phyloP scores from a whole-genome alignment of 2,888 invertebrate species.

The Strigamia transsilvanica region DNA sequence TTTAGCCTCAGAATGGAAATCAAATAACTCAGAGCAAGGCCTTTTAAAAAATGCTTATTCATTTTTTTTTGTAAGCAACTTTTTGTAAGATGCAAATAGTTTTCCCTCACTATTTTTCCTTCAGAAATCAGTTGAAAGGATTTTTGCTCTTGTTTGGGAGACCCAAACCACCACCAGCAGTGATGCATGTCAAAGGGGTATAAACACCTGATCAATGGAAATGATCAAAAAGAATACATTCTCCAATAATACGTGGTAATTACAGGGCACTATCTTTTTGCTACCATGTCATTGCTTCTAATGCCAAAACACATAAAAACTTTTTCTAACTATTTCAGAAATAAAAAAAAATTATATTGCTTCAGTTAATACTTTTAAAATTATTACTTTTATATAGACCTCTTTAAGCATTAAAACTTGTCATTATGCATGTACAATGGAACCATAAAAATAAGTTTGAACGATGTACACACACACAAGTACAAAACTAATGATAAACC shows the following conservation, averaged over 20 bases:
- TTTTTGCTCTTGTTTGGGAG: constrained; percentile 48
- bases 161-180: constrained; percentile 36
- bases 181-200: constrained; percentile 49
- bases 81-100: constrained; percentile 49
- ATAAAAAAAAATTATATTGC: not conserved
- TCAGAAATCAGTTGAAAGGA: constrained; percentile 49
- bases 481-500: not conserved
- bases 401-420: constrained; percentile 10
- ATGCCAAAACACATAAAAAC: constrained; percentile 39
- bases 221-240: constrained; percentile 37
- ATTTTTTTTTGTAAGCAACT: constrained; percentile 48
- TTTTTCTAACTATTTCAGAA: constrained; percentile 1
- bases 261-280: constrained; percentile 10
- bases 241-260: constrained; percentile 25
- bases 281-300: constrained; percentile 28
- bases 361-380: not conserved
- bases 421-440: not conserved
- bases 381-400: constrained; percentile 33
- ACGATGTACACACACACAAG: not conserved
- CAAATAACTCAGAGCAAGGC: constrained; percentile 48
- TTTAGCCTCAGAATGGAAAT: constrained; percentile 46
- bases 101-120: constrained; percentile 42
- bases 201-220: constrained; percentile 46
- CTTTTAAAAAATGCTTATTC: constrained; percentile 49
- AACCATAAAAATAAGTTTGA: constrained; percentile 28